Base-by-base conservation (phyloP, 2,113 vertebrate genomes). In the Actenoides lindsayi region DNA sequence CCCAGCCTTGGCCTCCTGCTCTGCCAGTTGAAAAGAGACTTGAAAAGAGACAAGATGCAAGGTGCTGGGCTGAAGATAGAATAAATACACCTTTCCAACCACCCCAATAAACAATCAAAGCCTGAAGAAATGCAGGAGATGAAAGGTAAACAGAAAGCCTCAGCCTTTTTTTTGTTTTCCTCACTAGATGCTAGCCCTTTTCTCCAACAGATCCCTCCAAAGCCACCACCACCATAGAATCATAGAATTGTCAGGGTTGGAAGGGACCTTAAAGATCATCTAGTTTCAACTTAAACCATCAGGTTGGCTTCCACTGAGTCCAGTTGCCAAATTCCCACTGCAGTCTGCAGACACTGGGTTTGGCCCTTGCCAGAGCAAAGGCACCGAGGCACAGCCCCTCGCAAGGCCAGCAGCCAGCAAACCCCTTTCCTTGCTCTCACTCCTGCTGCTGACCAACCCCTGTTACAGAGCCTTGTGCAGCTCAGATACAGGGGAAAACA, bases 401-500 rank as follows among this genome's bases (percentile, higher is more conserved):
- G 41, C 71, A 70, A 39, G 74, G 18, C 60, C 63, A 80, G 54
- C 39, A 70, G 42, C 41, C 2, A 2, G 37, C 57, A 81, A 63
- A 48, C 1, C 7, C 31, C 63, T 76, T 27, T 56, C 33, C 73
- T 83, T 73, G 46, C n/a, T 69, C n/a, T 42, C 71, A 16, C 9
- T 77, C 35, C 77, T 41, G 18, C 20, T 48, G 46, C 51, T 78
- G 37, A 48, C 39, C 27, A 68, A 28, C 8, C 51, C 30, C 35
- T 51, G 2, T 3, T 2, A 1, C 63, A 62, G 75, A 88, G 23
- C 19, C 30, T 16, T 0, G 0, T 27, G 50, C 2, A 14, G 24
- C 51, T 68, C 1, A 14, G 42, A 64, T 31, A 6, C 4, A 17
- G 19, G 16, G 42, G 16, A 50, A 83, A 33, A 37, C 4, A 6